Evolutionary conservation across 2,888 invertebrate genomes (phyloP), one percentile per base, ranked within the genome.

Genomic region (Drosophila villosipedis): DNA sequence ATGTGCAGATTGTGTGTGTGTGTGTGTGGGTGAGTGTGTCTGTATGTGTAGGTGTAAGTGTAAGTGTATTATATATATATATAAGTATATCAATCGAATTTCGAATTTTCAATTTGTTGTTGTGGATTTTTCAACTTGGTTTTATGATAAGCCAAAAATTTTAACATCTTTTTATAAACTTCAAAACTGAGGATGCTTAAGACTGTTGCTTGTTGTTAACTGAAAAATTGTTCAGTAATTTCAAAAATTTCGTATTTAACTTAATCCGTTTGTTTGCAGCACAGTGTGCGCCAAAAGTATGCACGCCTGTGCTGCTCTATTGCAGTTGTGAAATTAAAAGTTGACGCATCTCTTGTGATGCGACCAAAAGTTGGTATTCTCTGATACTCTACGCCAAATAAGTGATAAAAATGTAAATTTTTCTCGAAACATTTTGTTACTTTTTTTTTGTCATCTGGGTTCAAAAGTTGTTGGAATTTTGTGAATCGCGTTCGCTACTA

Each of bases 401-500:
- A 92, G 92, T 92, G 92, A 92, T 92, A 92, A 92, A 92, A 92
- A 90, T 77, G 55, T 74, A 49, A 66, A 80, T 76, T 76, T 76
- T 76, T 78, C 59, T 61, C 75, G 65, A 84, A 80, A 74, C 73
- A 67, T 82, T 79, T 73, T 76, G 65, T 72, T 25, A 25, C 4
- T 25, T 25, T 9, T 49, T 59, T 67, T 58, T 54, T 68, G 41
- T 75, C 31, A 52, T 82, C 74, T 62, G 43, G 63, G 80, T 70
- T 78, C 82, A 62, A 78, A 79, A 83, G 66, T 76, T 64, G 68
- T 75, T 61, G 64, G 59, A 85, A 86, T 89, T 90, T 91, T 80
- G 82, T 77, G 79, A 91, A 89, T 91, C 91, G 92, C 92, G 90
- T 90, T 90, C 84, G 92, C 92, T 92, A 92, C 92, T 92, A 92